Conservation (phyloP, 2,797 vertebrate species). For the Varecia variegata region DNA sequence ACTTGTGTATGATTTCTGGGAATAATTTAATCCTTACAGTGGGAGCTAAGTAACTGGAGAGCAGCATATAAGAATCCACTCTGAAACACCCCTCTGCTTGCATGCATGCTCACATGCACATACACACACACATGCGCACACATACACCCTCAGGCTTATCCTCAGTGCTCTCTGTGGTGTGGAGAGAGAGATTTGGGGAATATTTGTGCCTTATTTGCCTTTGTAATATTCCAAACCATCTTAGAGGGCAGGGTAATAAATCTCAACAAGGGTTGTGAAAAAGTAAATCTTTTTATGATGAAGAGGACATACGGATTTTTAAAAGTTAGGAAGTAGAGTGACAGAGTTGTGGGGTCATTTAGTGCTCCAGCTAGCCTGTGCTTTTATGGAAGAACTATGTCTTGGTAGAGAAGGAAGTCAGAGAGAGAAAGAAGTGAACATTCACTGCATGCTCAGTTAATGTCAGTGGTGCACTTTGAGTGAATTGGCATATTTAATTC, state of each 20-base stretch:
- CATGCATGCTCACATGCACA: background rate
- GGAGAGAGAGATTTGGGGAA: constrained; percentile 7
- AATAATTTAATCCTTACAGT: constrained; percentile 59
- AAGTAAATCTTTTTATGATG: constrained; percentile 15
- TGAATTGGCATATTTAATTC: constrained; percentile 37
- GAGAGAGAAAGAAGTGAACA: constrained; percentile 17
- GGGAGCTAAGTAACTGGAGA: constrained; percentile 37
- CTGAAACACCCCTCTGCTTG: background rate
- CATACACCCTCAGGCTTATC: background rate
- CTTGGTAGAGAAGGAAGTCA: background rate
- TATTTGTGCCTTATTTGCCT: background rate
- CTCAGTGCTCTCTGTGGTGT: background rate
- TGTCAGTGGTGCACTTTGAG: background rate
- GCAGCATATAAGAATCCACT: constrained; percentile 47
- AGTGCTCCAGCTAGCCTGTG: background rate
- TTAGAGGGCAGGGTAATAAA: constrained; percentile 42
- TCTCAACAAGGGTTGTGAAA: background rate
- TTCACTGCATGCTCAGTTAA: background rate
- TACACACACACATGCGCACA: background rate
- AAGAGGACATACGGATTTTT: background rate
- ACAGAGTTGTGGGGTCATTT: background rate
- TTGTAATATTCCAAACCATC: constrained; percentile 7
- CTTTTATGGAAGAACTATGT: background rate
- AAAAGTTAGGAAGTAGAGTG: background rate
- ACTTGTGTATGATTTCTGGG: constrained; percentile 54